Base-by-base conservation (phyloP, 2,797 vertebrate genomes). In the Oryzias sinensis region DNA sequence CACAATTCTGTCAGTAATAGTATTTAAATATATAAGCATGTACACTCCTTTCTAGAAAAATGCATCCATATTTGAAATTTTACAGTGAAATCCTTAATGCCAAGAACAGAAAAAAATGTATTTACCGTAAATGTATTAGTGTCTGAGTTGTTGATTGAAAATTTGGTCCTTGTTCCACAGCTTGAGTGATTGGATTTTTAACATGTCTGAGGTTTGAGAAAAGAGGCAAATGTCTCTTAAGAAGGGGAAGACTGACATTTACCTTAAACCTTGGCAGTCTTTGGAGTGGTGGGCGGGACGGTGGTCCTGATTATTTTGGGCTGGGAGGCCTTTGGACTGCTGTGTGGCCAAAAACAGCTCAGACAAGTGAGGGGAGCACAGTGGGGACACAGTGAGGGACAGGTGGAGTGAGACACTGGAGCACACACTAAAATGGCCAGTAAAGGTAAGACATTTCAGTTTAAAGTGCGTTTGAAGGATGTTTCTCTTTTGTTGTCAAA, bases 301-400 rank as follows among this genome's bases (percentile, higher is more conserved):
- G 69, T 44, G 64, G 79, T 70, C 52, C 13, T 62, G 79, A 83
- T 90, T 93, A 93, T 93, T 93, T 93, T 91, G 81, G 91, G 83
- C 79, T 51, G 75, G 66, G 68, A 57, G 80, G 80, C 65, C 77
- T 70, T 79, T 71, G 87, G 80, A 87, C 70, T 91, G 91, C 89
- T 91, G 90, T 91, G 86, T 59, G 61, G 82, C 89, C 88, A 91
- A 90, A 92, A 92, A 90, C 86, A 90, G 89, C 87, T 82, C 76
- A 61, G 75, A 72, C 72, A 72, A 72, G 45, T 45, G 45, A 76
- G 53, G 70, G 73, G 77, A 88, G 76, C 72, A 53, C 73, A 68
- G 81, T 49, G 45, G 68, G 73, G 47, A 72, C 56, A 63, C 59
- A 79, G 49, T 70, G 53, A 59, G 77, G 71, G 70, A 58, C 81